Evolutionary conservation across 2,888 invertebrate species (phyloP).

Genomic region (Pemphredon lugubris): DNA sequence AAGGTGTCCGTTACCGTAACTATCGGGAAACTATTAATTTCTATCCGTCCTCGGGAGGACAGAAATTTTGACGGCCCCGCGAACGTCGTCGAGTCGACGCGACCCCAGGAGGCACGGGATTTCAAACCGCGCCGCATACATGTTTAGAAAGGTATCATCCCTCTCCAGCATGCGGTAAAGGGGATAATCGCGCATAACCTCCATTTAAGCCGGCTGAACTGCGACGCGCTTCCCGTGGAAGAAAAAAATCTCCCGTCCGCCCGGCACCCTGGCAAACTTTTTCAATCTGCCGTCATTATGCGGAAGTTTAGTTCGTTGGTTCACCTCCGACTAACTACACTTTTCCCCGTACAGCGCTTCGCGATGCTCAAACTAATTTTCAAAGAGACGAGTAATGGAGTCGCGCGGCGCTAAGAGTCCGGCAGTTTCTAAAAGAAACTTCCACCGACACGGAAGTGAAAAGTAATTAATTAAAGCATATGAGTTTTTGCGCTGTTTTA

Average conservation of each 20-base stretch:
- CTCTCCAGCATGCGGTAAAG: slow-evolving; percentile 26
- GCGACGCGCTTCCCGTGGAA: slow-evolving; percentile 45
- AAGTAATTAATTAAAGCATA: slow-evolving; percentile 61
- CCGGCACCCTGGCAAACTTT: slow-evolving; percentile 68
- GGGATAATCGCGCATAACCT: slow-evolving; percentile 65
- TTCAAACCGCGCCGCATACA: not conserved
- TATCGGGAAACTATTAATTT: no score
- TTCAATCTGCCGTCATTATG: slow-evolving; percentile 78
- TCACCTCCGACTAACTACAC: slow-evolving; percentile 55
- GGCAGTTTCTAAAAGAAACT: slow-evolving; percentile 41
- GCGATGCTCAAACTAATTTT: slow-evolving; percentile 64
- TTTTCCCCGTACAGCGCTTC: slow-evolving; percentile 13
- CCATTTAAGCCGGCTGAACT: slow-evolving; percentile 59
- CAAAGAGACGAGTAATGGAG: slow-evolving; percentile 62
- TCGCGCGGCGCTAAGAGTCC: slow-evolving; percentile 51
- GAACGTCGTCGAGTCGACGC: not conserved
- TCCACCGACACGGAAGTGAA: slow-evolving; percentile 39
- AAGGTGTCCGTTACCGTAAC: no score
- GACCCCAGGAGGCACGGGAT: not conserved
- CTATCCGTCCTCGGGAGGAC: no score
- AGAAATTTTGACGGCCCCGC: no score
- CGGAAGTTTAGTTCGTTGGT: slow-evolving; percentile 60
- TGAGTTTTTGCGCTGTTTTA: slow-evolving; percentile 33
- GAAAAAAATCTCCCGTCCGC: slow-evolving; percentile 53
- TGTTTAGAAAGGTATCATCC: slow-evolving; percentile 6